Conservation (phyloP, 2,113 vertebrate genomes). For the Ranitomeya imitator region DNA sequence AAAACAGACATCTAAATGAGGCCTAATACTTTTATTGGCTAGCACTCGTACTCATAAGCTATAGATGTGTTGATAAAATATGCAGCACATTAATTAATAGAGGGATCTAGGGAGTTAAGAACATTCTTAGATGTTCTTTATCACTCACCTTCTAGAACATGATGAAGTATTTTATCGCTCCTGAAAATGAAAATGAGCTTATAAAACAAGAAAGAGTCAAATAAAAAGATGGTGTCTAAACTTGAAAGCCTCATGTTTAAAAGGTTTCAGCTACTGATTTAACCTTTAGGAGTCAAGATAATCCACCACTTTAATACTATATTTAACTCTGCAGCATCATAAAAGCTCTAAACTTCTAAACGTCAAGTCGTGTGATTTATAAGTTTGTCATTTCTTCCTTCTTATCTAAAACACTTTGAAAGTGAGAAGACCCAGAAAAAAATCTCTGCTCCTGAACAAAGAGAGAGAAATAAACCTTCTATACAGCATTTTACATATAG, state of each 20-base stretch:
- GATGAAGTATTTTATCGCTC: constrained; percentile 20
- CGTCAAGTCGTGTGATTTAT: constrained; percentile 60
- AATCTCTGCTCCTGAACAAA: constrained; percentile 60
- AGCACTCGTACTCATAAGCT: neutral
- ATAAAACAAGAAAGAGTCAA: constrained; percentile 32
- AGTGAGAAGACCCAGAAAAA: constrained; percentile 49
- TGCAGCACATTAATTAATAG: neutral
- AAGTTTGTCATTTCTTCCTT: constrained; percentile 61
- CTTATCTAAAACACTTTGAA: constrained; percentile 47
- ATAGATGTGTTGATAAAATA: neutral
- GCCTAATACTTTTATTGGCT: no score
- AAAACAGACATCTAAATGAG: no score
- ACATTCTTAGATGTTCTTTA: neutral
- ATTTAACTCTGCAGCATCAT: constrained; percentile 67
- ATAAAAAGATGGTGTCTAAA: constrained; percentile 60
- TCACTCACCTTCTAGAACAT: constrained; percentile 20
- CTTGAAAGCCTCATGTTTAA: constrained; percentile 58
- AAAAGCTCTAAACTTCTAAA: constrained; percentile 65
- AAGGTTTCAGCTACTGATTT: constrained; percentile 62
- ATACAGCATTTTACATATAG: neutral
- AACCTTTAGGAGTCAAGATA: constrained; percentile 69
- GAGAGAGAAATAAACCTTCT: neutral
- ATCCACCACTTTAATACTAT: constrained; percentile 63
- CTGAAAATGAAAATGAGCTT: constrained; percentile 46
- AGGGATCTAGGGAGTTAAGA: neutral